Percentiles rank a stretch among this genome's conserved stretches.
Conservation (phyloP, 2,797 vertebrate genomes). For the Mus minutoides region DNA sequence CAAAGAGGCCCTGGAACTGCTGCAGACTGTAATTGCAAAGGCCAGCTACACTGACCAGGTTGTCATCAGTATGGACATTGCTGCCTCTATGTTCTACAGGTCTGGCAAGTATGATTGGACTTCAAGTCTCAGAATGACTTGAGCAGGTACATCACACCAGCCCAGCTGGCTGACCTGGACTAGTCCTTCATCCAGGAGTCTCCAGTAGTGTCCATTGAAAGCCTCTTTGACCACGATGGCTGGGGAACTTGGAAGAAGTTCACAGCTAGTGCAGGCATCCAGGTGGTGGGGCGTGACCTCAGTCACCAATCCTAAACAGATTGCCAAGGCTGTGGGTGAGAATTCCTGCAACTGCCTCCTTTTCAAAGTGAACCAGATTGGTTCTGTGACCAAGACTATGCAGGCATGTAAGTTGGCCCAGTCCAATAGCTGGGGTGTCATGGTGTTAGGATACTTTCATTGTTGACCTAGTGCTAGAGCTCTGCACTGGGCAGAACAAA, state of each 20-base stretch:
- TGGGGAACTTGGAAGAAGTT: slow-evolving; percentile 95
- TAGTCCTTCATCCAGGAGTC: slow-evolving; percentile 95
- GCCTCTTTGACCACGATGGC: slow-evolving; percentile 99
- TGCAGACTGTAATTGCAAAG: background rate
- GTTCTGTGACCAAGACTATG: slow-evolving; percentile 96
- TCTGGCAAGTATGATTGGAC: slow-evolving; percentile 97
- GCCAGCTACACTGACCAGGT: background rate
- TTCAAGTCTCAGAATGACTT: slow-evolving; percentile 97
- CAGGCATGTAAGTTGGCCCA: slow-evolving; percentile 98
- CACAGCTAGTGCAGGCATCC: slow-evolving; percentile 86
- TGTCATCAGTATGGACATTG: slow-evolving; percentile 94
- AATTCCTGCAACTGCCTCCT: slow-evolving; percentile 98
- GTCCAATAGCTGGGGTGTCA: slow-evolving; percentile 76
- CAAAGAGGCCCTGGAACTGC: background rate
- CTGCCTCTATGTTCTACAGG: slow-evolving; percentile 96
- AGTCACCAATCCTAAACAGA: slow-evolving; percentile 98
- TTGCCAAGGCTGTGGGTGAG: slow-evolving; percentile 92
- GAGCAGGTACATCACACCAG: slow-evolving; percentile 93
- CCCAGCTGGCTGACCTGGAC: slow-evolving; percentile 95
- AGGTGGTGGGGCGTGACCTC: slow-evolving; percentile 98
- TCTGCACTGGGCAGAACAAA: background rate
- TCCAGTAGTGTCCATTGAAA: slow-evolving; percentile 98
- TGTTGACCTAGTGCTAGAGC: background rate
- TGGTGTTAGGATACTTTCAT: background rate
- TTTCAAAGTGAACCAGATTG: slow-evolving; percentile 99